Conservation (phyloP, 2,888 invertebrate genomes). For the Gastracanthus pulcherrimus region DNA sequence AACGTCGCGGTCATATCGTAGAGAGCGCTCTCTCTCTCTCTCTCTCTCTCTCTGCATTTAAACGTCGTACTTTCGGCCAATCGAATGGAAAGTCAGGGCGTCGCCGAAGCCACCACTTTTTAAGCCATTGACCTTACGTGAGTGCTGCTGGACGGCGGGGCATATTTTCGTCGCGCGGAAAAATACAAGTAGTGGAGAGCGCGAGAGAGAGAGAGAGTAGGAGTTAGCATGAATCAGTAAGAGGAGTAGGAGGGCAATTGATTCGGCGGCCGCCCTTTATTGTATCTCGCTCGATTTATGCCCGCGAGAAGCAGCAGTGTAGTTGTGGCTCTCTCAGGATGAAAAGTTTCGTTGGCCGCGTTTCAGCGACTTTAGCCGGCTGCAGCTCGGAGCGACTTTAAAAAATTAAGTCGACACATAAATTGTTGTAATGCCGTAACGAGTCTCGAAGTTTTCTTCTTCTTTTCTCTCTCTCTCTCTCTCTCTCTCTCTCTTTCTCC, state of each 20-base stretch:
- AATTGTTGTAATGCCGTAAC: constrained; percentile 42
- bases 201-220: constrained; percentile 2
- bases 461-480: background rate
- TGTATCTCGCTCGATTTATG: constrained; percentile 31
- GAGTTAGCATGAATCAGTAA: constrained; percentile 20
- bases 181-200: too few relatives aligned
- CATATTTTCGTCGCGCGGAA: constrained; percentile 24
- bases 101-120: background rate
- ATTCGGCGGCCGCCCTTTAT: constrained; percentile 7
- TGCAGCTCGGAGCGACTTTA: constrained; percentile 5
- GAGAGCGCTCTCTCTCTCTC: background rate
- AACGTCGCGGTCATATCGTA: background rate
- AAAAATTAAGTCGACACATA: constrained; percentile 53
- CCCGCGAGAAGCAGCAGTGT: background rate
- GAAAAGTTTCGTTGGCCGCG: constrained; percentile 41
- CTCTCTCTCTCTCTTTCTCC: too few relatives aligned
- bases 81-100: constrained; percentile 22
- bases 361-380: constrained; percentile 39
- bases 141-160: background rate
- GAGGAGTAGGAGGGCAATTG: constrained; percentile 26
- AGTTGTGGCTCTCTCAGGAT: background rate
- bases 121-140: constrained; percentile 7
- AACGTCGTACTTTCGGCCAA: constrained; percentile 26
- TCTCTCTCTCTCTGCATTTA: constrained; percentile 19
- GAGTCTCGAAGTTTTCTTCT: constrained; percentile 22